phyloP scores from a whole-genome alignment of 1,140 invertebrate species.

The Lepidotrigona ventralis region DNA sequence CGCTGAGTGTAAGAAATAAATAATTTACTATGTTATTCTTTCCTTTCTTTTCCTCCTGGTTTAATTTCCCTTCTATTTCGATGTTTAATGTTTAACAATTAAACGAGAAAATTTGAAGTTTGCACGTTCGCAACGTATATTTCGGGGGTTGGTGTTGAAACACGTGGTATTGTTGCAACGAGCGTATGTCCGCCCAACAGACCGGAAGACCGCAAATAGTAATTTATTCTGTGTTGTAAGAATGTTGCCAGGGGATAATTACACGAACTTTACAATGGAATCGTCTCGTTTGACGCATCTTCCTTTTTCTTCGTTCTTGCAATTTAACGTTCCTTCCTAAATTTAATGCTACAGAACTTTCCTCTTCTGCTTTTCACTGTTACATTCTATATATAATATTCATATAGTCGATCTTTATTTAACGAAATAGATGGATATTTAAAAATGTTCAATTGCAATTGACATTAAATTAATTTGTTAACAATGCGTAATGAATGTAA shows the following conservation, averaged over 20 bases:
- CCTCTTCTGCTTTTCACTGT: neutral
- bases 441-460: neutral
- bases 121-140: neutral
- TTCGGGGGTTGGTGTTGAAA: conserved; percentile 40
- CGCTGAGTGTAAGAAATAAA: neutral
- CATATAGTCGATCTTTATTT: neutral
- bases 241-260: conserved; percentile 34
- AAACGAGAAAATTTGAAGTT: neutral
- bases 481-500: neutral
- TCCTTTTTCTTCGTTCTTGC: neutral
- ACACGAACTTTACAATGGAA: neutral
- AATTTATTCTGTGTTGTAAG: conserved; percentile 47
- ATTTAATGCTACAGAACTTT: neutral
- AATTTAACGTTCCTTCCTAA: neutral
- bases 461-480: neutral
- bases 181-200: conserved; percentile 16
- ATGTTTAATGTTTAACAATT: neutral
- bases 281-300: neutral
- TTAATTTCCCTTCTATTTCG: too few relatives aligned
- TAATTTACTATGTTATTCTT: accelerated
- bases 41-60: neutral
- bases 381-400: too few relatives aligned
- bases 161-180: conserved; percentile 16
- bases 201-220: conserved; percentile 45
- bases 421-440: neutral